Base-by-base conservation (phyloP, 2,888 invertebrate species). In the Morpho achilles region DNA sequence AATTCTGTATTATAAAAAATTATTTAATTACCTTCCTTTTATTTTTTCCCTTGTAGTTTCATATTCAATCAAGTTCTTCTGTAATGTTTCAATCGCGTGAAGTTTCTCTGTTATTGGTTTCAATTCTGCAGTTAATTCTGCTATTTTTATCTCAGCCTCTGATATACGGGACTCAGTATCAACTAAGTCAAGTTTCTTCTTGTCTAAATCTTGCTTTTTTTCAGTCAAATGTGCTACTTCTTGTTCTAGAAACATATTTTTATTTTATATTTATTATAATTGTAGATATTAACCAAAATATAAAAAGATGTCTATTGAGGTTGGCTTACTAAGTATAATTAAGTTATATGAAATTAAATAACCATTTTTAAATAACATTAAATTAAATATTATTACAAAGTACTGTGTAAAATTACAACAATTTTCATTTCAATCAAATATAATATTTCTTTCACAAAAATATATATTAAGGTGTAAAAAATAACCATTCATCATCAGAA, bases 101-200 rank as follows among this genome's bases (percentile, higher is more conserved):
- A 93, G 73, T 58, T 92, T 91, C 10, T 90, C 88, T 53, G 91
- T 83, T 44, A 93, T 78, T 0, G 93, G 93, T 62, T 89, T 89
- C 54, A 93, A 74, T 68, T 93, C 91, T 23, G 92, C 88, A 42
- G 91, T 81, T 7, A 93, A 85, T 55, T 92, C 91, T 4, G 84
- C 77, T 50, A 94, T 86, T 71, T 93, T 92, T 1, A 92, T 83
- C 71, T 94, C 92, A 9, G 93, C 79, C 60, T 93, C 91, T 41
- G 90, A 90, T 50, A 93, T 87, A 67, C 93, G 93, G n/a, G 94
- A 91, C 68, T 92, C 91, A 8, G 94, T 91, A 58, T 93, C 92
- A 0, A 91, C 82, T 7, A 92, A 81, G 60, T 87, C 87, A 10
- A 93, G 66, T 62, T 92, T 92, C 74, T 93, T 93, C 52, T 88